Evolutionary conservation across 2,797 vertebrate genomes (phyloP), one percentile per base, ranked within the genome.

Genomic region (Tapera naevia): DNA sequence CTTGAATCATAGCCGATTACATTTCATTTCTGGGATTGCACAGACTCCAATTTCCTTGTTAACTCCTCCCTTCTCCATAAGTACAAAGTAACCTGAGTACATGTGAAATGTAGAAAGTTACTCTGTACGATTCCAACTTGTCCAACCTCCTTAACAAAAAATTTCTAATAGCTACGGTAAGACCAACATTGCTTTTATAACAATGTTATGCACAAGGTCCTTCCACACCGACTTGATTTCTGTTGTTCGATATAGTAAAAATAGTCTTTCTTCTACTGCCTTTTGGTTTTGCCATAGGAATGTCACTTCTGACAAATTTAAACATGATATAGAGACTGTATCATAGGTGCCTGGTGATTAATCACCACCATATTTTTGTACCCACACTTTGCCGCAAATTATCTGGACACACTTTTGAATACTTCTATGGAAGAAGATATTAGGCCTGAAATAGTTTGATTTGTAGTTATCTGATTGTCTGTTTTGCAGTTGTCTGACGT

Each of bases 11-110:
- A 84, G 82, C 65, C 48, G 0, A 95, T 92, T 82, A 71, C 94
- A 91, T 91, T 95, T 97, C 64, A 71, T 89, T 96, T 94, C 76
- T 81, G 57, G 58, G 48, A 28, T 90, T 87, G 86, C 84, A 81
- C 64, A 75, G 53, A 70, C 66, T 93, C 60, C 4, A 53, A 72
- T 72, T 86, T 95, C 80, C 53, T 58, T 94, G 11, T 91, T 91
- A 93, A 88, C 64, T 88, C 35, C 82, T 84, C 43, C 71, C 73
- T 93, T 86, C 81, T 54, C 35, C 37, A 4, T 48, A 79, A 62
- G 61, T 94, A 41, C 58, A 37, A 71, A 85, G 41, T 94, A 79
- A 79, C 41, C 45, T 57, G 60, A 84, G 48, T 62, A 71, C 1
- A 0, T 64, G 28, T 65, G 61, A 79, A 81, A 54, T 65, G 35